A percentile compares a stretch with the other conserved stretches of the same genome.
phyloP scores from a whole-genome alignment of 2,797 vertebrate species.

The Coccyzus lansbergi region DNA sequence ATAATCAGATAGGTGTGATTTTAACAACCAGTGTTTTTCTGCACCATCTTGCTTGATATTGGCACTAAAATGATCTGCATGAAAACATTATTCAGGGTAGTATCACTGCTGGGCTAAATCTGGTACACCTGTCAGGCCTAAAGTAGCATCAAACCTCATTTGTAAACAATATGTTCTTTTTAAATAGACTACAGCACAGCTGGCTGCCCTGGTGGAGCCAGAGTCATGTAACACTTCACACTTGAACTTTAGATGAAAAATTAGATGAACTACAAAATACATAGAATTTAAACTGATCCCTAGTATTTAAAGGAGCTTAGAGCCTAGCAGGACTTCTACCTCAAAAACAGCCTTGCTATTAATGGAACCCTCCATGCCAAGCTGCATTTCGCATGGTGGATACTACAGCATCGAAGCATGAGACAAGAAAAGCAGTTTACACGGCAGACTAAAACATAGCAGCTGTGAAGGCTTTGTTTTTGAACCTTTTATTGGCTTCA shows the following conservation, averaged over 20 bases:
- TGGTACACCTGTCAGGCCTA: background rate
- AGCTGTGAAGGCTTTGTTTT: no score
- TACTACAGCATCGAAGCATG: fast-evolving
- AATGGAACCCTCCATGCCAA: fast-evolving
- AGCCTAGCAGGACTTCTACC: background rate
- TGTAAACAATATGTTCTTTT: background rate
- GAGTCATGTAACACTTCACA: background rate
- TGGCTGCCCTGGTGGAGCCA: background rate
- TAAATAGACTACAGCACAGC: background rate
- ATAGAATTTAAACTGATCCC: background rate
- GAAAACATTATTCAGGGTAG: background rate
- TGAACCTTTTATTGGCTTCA: background rate
- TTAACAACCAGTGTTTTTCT: background rate
- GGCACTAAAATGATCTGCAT: background rate
- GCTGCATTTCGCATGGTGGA: background rate
- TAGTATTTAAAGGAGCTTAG: background rate
- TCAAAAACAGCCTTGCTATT: background rate
- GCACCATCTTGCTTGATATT: background rate
- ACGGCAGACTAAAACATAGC: background rate
- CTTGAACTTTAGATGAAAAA: background rate
- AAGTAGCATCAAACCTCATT: background rate
- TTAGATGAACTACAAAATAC: background rate
- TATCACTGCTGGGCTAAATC: background rate
- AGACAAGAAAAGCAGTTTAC: background rate
- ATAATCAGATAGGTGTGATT: background rate